Percentiles rank a stretch among this genome's conserved stretches.
Conservation (phyloP, 2,113 vertebrate species). For the Pogona vitticeps region DNA sequence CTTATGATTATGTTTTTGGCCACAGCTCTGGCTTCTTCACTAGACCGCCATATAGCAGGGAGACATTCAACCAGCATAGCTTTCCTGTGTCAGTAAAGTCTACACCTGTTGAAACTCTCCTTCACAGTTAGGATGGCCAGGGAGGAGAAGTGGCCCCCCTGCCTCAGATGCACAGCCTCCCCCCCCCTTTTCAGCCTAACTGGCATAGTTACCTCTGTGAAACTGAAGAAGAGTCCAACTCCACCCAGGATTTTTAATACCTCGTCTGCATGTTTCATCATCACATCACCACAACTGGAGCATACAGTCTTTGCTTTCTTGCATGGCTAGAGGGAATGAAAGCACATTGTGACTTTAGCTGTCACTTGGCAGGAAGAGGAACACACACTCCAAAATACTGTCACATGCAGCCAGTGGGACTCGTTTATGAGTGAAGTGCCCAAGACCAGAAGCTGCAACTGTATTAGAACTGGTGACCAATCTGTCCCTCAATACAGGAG, state of each 20-base stretch:
- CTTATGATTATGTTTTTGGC: background rate
- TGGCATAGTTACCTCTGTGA: slow-evolving; percentile 84
- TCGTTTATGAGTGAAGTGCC: background rate
- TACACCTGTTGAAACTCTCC: background rate
- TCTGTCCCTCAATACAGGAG: background rate
- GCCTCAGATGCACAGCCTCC: no score
- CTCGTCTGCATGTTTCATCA: slow-evolving; percentile 85
- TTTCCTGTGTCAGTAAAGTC: background rate
- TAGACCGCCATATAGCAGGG: background rate
- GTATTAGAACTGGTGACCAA: background rate
- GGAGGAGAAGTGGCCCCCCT: no score
- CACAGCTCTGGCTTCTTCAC: background rate
- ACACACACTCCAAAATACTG: background rate
- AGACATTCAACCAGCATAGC: background rate
- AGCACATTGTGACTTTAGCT: background rate
- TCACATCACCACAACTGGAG: slow-evolving; percentile 80
- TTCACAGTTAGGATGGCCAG: background rate
- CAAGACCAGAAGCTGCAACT: background rate
- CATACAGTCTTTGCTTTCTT: slow-evolving; percentile 57
- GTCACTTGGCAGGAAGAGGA: background rate
- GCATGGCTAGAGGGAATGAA: background rate
- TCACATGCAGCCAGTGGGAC: background rate
- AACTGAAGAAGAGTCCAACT: slow-evolving; percentile 94
- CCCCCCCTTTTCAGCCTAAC: background rate
- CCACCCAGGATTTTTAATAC: slow-evolving; percentile 91